Evolutionary conservation across 2,113 vertebrate species (phyloP).

Genomic region (Dinomys branickii): DNA sequence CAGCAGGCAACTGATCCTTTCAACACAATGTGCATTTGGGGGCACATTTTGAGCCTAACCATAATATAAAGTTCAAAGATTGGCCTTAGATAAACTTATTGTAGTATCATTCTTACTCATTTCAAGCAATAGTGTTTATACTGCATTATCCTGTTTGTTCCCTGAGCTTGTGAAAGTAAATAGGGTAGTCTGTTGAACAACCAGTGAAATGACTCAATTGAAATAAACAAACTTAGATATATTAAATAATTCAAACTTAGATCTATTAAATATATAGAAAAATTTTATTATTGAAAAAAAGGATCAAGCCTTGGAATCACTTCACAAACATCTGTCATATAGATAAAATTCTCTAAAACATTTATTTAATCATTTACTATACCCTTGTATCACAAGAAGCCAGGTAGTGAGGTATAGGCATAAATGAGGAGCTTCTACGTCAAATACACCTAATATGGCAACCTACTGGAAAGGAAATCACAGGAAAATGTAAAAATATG

Average conservation of each 20-base stretch:
- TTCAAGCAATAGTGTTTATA: background rate
- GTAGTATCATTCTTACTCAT: background rate
- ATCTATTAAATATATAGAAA: background rate
- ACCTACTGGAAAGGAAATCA: conserved; percentile 31
- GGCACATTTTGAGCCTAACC: background rate
- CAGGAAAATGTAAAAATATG: conserved; percentile 41
- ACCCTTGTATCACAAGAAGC: background rate
- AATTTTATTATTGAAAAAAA: conserved; percentile 45
- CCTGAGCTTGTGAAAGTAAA: background rate
- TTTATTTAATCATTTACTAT: background rate
- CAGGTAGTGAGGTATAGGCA: background rate
- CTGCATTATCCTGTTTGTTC: background rate
- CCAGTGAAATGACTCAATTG: conserved; percentile 11
- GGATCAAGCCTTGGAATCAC: background rate
- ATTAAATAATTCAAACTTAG: background rate
- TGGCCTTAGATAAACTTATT: background rate
- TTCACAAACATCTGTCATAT: background rate
- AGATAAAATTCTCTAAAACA: conserved; percentile 20
- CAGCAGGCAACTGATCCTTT: background rate
- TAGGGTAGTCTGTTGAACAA: background rate
- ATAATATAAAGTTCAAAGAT: conserved; percentile 9
- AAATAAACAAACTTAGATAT: conserved; percentile 51
- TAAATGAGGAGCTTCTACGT: background rate
- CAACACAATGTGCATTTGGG: background rate
- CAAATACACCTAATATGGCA: conserved; percentile 6